Evolutionary conservation across 2,797 vertebrate species (phyloP), one percentile per base, ranked within the genome.

Genomic region (Crocodylus rhombifer): DNA sequence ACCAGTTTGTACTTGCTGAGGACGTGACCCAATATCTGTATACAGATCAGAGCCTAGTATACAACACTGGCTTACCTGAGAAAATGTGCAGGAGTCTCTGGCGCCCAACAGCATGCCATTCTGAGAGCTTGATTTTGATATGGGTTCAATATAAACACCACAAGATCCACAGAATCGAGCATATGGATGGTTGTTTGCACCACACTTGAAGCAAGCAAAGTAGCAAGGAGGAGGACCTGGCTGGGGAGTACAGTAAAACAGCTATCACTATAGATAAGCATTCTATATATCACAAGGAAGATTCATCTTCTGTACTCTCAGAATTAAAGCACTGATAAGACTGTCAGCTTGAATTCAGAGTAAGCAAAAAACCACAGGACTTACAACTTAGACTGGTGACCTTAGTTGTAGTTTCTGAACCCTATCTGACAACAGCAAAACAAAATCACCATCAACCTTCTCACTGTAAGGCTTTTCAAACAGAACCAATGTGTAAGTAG

Each of bases 91-190:
- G 0, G 23, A 25, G 15, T 86, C 92, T 56, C 89, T 94, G 67
- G 10, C 13, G 65, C 79, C 88, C 6, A 2, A 8, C 28, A 82
- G 75, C 65, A 89, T 92, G 80, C 86, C 62, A 6, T 60, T 86
- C 14, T 30, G 80, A 83, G 95, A 83, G 36, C 88, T 82, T 8
- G 20, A 9, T 58, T 96, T 96, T 14, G 93, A 92, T 2, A 96
- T 96, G 2, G 98, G 97, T 57, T 98, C 98, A 88, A 99, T 92
- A 75, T 97, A 98, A 81, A 97, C 84, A 2, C 99, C 98, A 51
- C 99, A 99, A 94, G 93, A 92, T 13, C 97, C 77, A 55, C 99
- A 99, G 97, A 98, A 98, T 55, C 76, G 96, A 77, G 99, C 98
- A 1, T 98, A 98, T 0, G 98, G 98, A 23, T 97, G 97, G 92